Evolutionary conservation across 2,113 vertebrate species (phyloP).

Genomic region (Dasypus novemcinctus): DNA sequence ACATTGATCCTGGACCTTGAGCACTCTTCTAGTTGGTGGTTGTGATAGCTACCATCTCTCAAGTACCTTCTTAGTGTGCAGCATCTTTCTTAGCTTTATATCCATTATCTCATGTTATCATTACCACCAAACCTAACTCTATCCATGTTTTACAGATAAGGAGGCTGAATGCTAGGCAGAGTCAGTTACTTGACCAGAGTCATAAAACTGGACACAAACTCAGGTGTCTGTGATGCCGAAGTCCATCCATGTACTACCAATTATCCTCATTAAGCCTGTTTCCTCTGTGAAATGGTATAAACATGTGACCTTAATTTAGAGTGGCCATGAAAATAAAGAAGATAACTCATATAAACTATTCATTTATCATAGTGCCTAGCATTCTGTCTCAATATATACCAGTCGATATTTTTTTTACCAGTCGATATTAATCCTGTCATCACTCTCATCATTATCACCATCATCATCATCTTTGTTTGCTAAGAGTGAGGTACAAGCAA

Average conservation of each 20-base stretch:
- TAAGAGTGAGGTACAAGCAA: neutral
- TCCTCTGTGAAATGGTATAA: constrained; percentile 37
- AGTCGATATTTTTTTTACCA: too few species aligned
- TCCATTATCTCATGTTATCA: neutral
- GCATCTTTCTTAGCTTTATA: neutral
- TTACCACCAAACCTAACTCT: neutral
- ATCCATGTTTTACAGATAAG: neutral
- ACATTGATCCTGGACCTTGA: neutral
- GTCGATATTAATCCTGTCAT: too few species aligned
- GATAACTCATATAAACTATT: neutral
- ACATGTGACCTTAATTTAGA: neutral
- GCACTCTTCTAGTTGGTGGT: neutral
- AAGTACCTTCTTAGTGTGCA: neutral
- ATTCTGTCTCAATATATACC: neutral
- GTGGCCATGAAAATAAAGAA: neutral
- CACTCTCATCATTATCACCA: neutral
- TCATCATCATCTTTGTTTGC: neutral
- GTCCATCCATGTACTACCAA: neutral
- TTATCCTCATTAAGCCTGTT: neutral
- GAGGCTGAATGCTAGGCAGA: neutral
- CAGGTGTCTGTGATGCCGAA: neutral
- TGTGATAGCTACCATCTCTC: neutral
- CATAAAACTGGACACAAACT: neutral
- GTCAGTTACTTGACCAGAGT: neutral
- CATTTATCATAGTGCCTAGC: neutral